Conservation (phyloP, 53 echinoderm and acorn worm species). For the Holothuria leucospilota region DNA sequence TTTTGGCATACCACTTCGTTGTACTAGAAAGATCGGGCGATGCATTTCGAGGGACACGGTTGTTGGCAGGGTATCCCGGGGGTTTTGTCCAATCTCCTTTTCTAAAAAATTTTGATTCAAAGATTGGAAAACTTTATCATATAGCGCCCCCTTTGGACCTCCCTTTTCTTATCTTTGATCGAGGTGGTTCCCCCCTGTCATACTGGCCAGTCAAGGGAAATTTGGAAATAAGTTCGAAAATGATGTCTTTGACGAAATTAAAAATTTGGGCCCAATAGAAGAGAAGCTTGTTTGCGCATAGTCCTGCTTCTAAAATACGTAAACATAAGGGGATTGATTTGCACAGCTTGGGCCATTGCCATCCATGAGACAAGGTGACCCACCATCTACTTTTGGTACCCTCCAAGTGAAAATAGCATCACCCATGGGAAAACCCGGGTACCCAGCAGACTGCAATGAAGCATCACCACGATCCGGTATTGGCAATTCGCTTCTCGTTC, state of each 20-base stretch:
- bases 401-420: conserved; percentile 67
- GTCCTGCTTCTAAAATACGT: conserved; percentile 83
- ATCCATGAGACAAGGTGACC: conserved; percentile 83
- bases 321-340: conserved; percentile 87
- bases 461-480: conserved; percentile 79
- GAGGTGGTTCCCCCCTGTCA: background rate
- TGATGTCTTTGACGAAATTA: conserved; percentile 15
- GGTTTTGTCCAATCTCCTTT: too few relatives aligned
- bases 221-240: background rate
- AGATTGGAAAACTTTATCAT: conserved; percentile 12
- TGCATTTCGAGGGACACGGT: too few relatives aligned
- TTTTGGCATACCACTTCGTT: too few relatives aligned
- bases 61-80: too few relatives aligned
- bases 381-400: conserved; percentile 44
- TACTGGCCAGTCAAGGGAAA: background rate
- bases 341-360: conserved; percentile 81
- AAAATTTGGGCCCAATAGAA: conserved; percentile 46
- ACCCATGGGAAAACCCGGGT: conserved; percentile 89
- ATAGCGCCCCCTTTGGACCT: background rate
- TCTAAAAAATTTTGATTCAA: background rate
- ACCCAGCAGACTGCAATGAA: conserved; percentile 81
- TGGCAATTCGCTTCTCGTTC: conserved; percentile 85
- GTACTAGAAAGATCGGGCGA: too few relatives aligned
- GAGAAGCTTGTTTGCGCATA: conserved; percentile 77
- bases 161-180: background rate